Base-by-base conservation (phyloP, 1,140 invertebrate genomes). In the Leptopilina clavipes region DNA sequence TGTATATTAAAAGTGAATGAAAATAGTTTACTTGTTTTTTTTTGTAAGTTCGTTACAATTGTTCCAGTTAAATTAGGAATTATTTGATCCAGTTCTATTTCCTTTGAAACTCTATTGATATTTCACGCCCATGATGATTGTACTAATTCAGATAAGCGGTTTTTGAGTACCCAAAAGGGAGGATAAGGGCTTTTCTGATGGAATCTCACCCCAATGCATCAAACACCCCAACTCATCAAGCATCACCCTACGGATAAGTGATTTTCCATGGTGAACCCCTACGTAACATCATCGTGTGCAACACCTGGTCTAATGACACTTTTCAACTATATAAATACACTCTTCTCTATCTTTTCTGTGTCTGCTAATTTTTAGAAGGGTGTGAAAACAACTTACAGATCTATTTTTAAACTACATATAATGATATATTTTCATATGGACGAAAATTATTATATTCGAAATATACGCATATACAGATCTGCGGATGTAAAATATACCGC, bases 91-190 rank as follows among this genome's bases (percentile, higher is more conserved):
- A 48, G 14, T 52, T 52, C 14, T 52, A 52, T 17, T 22, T 65
- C 5, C 12, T 37, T 65, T 14, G 1, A 31, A 31, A 37, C 19
- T 31, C 22, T 25, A 31, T 65, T 65, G 7, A 14, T n/a, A 14
- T 65, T 65, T 31, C 59, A 31, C 59, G 59, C 59, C 59, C 22
- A 31, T n/a, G 59, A 65, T 65, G 59, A 65, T 65, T 65, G 25
- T 65, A 31, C 25, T 65, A 31, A 65, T 37, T 65, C 25, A 31
- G 22, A 65, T 65, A 65, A 65, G 59, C 59, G 59, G 59, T 65
- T 65, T 65, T 65, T 31, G 59, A 31, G 14, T 37, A 65, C 19
- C 22, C 10, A 65, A 56, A 65, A 65, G 59, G 59, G 11, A 65
- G 25, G 59, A 65, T 65, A 31, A 65, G 25, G 25, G 59, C 59